Evolutionary conservation across 2,113 vertebrate species (phyloP).

Genomic region (Mormoops blainvillei): DNA sequence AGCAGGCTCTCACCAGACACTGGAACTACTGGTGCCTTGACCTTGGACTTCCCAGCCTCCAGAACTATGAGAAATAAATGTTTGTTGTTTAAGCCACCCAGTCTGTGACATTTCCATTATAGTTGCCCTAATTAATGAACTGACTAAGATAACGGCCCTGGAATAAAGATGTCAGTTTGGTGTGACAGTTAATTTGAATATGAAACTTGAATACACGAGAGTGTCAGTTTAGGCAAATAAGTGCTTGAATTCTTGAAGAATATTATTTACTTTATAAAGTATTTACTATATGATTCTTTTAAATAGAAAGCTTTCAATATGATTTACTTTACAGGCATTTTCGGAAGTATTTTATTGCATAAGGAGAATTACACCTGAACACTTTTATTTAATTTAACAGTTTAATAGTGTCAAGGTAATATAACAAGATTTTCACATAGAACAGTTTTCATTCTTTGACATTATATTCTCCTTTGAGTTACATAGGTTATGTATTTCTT

Average conservation of each 20-base stretch:
- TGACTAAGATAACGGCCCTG: background rate
- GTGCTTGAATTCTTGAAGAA: background rate
- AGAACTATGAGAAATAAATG: background rate
- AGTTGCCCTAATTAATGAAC: background rate
- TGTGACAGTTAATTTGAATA: background rate
- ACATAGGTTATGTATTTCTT: conserved; percentile 51
- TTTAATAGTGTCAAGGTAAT: conserved; percentile 51
- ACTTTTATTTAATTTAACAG: conserved; percentile 63
- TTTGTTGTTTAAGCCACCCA: background rate
- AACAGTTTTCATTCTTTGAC: conserved; percentile 53
- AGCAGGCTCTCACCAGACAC: background rate
- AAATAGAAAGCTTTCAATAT: conserved; percentile 22
- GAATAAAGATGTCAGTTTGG: background rate
- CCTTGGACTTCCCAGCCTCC: background rate
- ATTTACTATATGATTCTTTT: background rate
- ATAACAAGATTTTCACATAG: conserved; percentile 57
- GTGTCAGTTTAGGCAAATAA: background rate
- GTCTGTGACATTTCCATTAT: background rate
- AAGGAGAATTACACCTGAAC: conserved; percentile 27
- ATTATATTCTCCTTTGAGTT: conserved; percentile 53
- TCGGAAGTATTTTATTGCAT: conserved; percentile 35
- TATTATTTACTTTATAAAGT: conserved; percentile 29
- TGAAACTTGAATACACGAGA: background rate
- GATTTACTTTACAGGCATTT: conserved; percentile 17
- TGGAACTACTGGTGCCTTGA: background rate